Evolutionary conservation across 2,113 vertebrate species (phyloP).

Genomic region (Mormyrus lacerda): DNA sequence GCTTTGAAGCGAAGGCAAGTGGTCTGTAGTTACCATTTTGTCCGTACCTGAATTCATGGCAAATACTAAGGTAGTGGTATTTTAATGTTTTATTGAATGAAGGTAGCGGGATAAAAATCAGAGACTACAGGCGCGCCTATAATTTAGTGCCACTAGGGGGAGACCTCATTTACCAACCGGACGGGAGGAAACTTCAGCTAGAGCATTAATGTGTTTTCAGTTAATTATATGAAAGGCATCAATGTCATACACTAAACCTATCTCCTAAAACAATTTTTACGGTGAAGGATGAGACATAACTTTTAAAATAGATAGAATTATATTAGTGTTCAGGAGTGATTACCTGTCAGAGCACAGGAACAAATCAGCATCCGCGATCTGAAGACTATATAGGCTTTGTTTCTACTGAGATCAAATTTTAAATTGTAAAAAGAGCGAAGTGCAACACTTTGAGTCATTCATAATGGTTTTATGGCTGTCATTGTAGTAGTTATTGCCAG

Average conservation of each 20-base stretch:
- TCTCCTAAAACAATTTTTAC: not conserved
- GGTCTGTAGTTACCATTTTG: not conserved
- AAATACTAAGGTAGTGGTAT: not conserved
- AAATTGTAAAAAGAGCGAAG: too few relatives aligned
- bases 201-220: not conserved
- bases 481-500: too few relatives aligned
- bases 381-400: too few relatives aligned
- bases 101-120: not conserved
- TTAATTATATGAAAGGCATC: not conserved
- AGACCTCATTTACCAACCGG: not conserved
- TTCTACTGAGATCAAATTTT: too few relatives aligned
- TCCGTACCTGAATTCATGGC: not conserved
- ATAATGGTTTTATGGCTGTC: too few relatives aligned
- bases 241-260: not conserved
- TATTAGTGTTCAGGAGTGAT: not conserved
- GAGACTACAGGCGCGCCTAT: not conserved
- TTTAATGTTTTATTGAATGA: not conserved
- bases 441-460: too few relatives aligned
- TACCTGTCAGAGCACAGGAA: not conserved
- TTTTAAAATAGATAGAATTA: not conserved
- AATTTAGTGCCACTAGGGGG: not conserved
- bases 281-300: not conserved
- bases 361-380: not conserved
- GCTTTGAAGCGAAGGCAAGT: not conserved
- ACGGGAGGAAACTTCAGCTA: not conserved